Evolutionary conservation across 2,888 invertebrate genomes (phyloP), one percentile per base, ranked within the genome.

Genomic region (Mactromeris polynyma): DNA sequence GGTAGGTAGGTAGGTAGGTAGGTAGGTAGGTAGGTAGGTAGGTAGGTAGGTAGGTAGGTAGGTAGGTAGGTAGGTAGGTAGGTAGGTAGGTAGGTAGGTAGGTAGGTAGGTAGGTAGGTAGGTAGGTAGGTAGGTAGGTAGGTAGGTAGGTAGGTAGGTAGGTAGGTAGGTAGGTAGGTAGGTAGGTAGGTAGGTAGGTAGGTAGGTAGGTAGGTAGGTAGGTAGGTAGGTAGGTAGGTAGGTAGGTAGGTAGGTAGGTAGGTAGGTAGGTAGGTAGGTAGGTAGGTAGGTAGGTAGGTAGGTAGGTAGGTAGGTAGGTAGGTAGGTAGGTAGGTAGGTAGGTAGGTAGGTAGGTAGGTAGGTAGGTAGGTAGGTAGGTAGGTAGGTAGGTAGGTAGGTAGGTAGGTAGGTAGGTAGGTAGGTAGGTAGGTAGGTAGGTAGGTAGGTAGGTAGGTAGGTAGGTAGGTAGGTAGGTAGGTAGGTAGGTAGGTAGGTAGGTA

Each of bases 1-100:
- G 58, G 58, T 58, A 58, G 58, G 58, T 58, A 58, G 58, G 58
- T 58, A 58, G 58, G 58, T 58, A 58, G 58, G 58, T 58, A 58
- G 58, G 58, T 58, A 58, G 58, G 58, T 58, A 58, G 58, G 58
- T 58, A 58, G 58, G 58, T 58, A 58, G 58, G 58, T 58, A 58
- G 58, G 58, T 58, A 58, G 58, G 58, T 58, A 58, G 58, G 58
- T 58, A 58, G 58, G 58, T 58, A 58, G 58, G 58, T 58, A 58
- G 58, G 58, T 58, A 58, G 58, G 58, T 58, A 58, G 58, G 58
- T 58, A 58, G 58, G 58, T 58, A 58, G 58, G 58, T 58, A 58
- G 58, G 58, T 58, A 58, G 58, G 58, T 58, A 58, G 58, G 58
- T 58, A 58, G 58, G 58, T 58, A 58, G 58, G 58, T 58, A 58